phyloP scores from a whole-genome alignment of 2,888 invertebrate species.

The Coelinius sp. region DNA sequence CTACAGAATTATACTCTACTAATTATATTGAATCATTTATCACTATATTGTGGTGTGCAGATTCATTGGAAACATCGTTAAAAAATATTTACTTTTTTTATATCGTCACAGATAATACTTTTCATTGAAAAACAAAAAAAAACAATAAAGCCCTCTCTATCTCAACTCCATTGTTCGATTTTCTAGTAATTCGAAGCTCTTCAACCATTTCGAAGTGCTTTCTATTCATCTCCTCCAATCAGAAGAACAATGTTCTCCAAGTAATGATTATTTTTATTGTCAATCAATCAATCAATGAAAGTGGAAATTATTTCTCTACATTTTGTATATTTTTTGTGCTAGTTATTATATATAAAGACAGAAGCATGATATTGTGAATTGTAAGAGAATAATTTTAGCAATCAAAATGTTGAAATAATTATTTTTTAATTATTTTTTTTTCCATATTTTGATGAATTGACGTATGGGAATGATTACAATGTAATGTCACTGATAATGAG shows the following conservation, averaged over 20 bases:
- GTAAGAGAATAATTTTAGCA: not conserved
- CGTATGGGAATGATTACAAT: not conserved
- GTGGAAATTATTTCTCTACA: conserved; percentile 14
- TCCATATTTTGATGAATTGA: not conserved
- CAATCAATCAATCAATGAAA: not conserved
- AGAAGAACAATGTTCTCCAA: not conserved
- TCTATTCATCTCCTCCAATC: not conserved
- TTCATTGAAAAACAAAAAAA: no score
- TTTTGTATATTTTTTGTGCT: conserved; percentile 5
- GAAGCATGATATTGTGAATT: not conserved
- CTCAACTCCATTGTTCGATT: conserved; percentile 22
- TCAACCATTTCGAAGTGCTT: not conserved
- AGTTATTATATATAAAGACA: not conserved
- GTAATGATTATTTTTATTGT: not conserved
- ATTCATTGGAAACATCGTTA: not conserved
- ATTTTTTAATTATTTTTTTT: not conserved
- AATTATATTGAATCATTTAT: not conserved
- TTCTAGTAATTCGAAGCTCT: not conserved
- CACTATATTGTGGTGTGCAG: not conserved
- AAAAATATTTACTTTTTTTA: not conserved
- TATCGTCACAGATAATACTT: not conserved
- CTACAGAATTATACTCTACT: not conserved
- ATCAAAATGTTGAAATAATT: not conserved
- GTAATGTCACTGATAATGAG: not conserved
- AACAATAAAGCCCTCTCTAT: not conserved